Percentiles rank a stretch among this genome's conserved stretches.
Conservation (phyloP, 2,113 vertebrate species). For the Brienomyrus longianalis region DNA sequence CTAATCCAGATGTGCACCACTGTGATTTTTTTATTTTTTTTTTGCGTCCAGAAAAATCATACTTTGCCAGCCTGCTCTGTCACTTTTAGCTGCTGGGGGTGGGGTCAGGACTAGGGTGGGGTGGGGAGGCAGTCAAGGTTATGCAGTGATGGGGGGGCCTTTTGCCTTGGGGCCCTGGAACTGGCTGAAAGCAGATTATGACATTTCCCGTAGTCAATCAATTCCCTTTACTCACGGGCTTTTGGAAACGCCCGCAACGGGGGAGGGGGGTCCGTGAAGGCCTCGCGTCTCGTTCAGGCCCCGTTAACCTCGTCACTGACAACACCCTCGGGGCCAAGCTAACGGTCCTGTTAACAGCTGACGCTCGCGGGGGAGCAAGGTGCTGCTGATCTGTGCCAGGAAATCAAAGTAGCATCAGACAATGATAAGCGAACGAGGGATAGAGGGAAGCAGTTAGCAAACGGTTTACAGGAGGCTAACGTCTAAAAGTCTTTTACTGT, state of each 20-base stretch:
- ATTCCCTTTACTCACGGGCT: conserved; percentile 6
- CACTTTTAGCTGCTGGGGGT: conserved; percentile 20
- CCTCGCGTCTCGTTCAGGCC: background rate
- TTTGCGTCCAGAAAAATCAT: conserved; percentile 25
- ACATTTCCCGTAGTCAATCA: conserved; percentile 24
- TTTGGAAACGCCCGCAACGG: background rate
- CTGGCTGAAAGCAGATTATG: conserved; percentile 19
- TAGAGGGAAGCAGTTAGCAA: background rate
- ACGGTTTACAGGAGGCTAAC: background rate
- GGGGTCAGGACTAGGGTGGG: background rate
- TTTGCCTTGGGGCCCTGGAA: conserved; percentile 2
- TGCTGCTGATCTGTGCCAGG: background rate
- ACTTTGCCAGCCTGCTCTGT: conserved; percentile 12
- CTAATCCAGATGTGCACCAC: conserved; percentile 61
- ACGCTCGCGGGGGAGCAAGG: background rate
- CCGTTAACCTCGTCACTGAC: conserved; percentile 12
- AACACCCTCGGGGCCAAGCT: conserved; percentile 33
- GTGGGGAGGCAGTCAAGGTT: background rate
- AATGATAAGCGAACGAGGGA: background rate
- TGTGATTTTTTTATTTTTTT: conserved; percentile 7
- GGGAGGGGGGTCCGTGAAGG: background rate
- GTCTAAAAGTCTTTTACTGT: background rate
- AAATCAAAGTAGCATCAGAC: background rate
- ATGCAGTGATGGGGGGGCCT: background rate
- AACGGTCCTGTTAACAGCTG: conserved; percentile 44